phyloP scores from a whole-genome alignment of 2,888 invertebrate genomes.

The Scaptodrosophila latifasciaeformis region DNA sequence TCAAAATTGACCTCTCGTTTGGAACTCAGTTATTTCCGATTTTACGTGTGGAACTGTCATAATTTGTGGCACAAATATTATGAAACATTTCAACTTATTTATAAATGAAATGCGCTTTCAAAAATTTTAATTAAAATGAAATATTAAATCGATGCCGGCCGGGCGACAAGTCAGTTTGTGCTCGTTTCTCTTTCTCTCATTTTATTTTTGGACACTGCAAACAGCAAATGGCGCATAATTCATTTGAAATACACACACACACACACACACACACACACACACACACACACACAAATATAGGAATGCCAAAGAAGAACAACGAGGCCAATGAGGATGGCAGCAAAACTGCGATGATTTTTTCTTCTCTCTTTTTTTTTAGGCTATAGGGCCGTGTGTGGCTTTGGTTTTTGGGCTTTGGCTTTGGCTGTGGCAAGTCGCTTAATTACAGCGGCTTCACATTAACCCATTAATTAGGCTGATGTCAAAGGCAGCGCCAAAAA shows the following conservation, averaged over 20 bases:
- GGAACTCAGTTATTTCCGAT: too few species aligned
- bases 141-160: constrained; percentile 57
- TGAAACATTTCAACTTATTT: not conserved
- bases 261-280: too few species aligned
- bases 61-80: constrained; percentile 35
- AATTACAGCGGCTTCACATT: constrained; percentile 60
- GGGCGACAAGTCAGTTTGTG: constrained; percentile 13
- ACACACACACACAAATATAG: too few species aligned
- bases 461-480: constrained; percentile 69
- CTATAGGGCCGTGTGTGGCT: too few species aligned
- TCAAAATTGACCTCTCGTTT: too few species aligned
- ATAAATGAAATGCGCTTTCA: not conserved
- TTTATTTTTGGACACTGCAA: not conserved
- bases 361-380: too few species aligned
- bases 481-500: constrained; percentile 59
- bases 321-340: too few species aligned
- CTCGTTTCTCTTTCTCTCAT: constrained; percentile 9
- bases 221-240: constrained; percentile 51
- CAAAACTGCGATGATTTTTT: too few species aligned
- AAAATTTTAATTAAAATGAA: constrained; percentile 47
- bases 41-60: too few species aligned
- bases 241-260: constrained; percentile 59
- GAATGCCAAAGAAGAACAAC: too few species aligned
- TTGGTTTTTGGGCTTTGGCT: too few species aligned
- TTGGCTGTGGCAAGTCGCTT: too few species aligned